Percentiles rank a stretch among this genome's conserved stretches.
Evolutionary conservation across 2,113 vertebrate species (phyloP).

Genomic region (Cranoglanis bouderius): DNA sequence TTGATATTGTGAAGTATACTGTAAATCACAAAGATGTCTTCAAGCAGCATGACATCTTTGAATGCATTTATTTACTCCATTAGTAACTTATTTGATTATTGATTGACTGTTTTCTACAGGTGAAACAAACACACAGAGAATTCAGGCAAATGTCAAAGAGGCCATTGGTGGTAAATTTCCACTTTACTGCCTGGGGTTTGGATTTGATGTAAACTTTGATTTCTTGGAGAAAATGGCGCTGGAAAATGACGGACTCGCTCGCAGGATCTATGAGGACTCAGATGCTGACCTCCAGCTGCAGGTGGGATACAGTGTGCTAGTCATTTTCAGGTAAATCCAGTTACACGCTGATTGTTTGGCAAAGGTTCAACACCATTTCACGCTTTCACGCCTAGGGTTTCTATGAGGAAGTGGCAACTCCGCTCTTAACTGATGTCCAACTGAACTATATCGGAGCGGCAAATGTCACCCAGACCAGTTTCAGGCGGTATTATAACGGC

Average conservation of each 20-base stretch:
- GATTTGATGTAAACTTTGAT: slow-evolving; percentile 77
- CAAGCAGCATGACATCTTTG: neutral
- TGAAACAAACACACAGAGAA: slow-evolving; percentile 68
- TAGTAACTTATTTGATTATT: neutral
- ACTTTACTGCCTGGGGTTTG: slow-evolving; percentile 85
- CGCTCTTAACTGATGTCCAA: slow-evolving; percentile 76
- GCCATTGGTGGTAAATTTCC: slow-evolving; percentile 76
- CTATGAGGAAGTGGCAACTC: slow-evolving; percentile 81
- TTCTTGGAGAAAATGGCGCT: slow-evolving; percentile 82
- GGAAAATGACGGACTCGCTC: slow-evolving; percentile 76
- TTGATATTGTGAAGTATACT: neutral
- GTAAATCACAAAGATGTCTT: neutral
- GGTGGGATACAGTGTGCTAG: slow-evolving; percentile 60
- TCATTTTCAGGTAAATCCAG: neutral
- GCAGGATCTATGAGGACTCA: slow-evolving; percentile 80
- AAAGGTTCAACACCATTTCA: neutral
- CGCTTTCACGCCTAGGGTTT: slow-evolving; percentile 72
- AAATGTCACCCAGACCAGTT: slow-evolving; percentile 77
- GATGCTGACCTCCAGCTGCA: slow-evolving; percentile 81
- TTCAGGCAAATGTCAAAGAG: slow-evolving; percentile 72
- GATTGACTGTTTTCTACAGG: slow-evolving; percentile 65
- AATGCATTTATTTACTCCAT: neutral
- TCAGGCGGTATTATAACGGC: slow-evolving; percentile 81
- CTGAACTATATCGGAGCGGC: slow-evolving; percentile 69
- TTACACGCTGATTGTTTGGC: neutral